Evolutionary conservation across 2,113 vertebrate species (phyloP).

Genomic region (Bubo blakistoni): DNA sequence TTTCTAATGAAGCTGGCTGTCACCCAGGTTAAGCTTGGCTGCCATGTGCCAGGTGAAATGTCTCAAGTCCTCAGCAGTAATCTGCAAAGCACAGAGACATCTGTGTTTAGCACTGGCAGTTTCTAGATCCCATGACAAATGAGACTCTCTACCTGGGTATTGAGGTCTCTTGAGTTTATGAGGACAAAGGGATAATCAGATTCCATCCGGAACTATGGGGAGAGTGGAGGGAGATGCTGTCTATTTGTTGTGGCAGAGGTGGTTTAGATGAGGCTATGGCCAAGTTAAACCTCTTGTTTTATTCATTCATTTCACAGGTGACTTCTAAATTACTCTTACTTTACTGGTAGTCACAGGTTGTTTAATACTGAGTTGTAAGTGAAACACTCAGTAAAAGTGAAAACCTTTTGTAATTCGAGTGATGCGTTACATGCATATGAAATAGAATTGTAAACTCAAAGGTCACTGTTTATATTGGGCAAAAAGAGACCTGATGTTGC

Average conservation of each 20-base stretch:
- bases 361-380: neutral
- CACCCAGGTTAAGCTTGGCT: neutral
- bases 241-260: neutral
- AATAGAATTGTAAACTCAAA: neutral
- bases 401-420: neutral
- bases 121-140: neutral
- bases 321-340: neutral
- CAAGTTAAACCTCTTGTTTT: neutral
- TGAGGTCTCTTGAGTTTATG: neutral
- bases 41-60: rapidly evolving
- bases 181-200: neutral
- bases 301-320: neutral
- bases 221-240: too few relatives aligned
- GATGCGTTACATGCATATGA: neutral
- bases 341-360: neutral
- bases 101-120: neutral
- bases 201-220: neutral
- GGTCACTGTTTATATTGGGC: neutral
- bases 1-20: neutral
- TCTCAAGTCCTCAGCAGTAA: neutral
- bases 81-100: neutral
- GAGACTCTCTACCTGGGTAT: rapidly evolving
- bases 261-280: neutral
- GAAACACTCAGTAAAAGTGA: neutral
- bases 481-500: neutral